Base-by-base conservation (phyloP, 2,113 vertebrate genomes). In the Climacteris rufus region DNA sequence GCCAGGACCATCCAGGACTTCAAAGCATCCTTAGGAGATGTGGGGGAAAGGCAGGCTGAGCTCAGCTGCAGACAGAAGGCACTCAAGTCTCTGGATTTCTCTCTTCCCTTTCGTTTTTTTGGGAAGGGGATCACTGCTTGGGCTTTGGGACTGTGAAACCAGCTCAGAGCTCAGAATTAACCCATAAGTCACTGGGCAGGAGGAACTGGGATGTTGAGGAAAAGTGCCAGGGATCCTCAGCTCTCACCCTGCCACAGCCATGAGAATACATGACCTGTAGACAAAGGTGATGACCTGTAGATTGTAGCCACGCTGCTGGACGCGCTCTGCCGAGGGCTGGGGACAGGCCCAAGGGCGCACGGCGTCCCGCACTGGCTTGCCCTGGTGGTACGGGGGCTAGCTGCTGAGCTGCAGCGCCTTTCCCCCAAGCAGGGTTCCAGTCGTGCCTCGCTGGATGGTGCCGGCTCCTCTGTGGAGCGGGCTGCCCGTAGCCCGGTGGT, bases 231-330 rank as follows among this genome's bases (percentile, higher is more conserved):
- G 10, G 22, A 57, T 25, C 54, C 40, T 75, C 31, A 82, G 22
- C 16, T 60, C 59, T 53, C 1, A 1, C 10, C 40, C n/a, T 77
- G n/a, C 37, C 15, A 10, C 6, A 53, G 40, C 30, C 37, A 1
- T 13, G 45, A 60, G 35, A 49, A 47, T 33, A 47, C 1, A 4
- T 0, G 0, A 74, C 50, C 60, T 70, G 33, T 13, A 54, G 52
- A 35, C 30, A 81, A 59, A 61, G 16, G 21, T 47, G 68, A 39
- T n/a, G n/a, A n/a, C n/a, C n/a, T n/a, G n/a, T n/a, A n/a, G n/a
- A n/a, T n/a, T n/a, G n/a, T n/a, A n/a, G n/a, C n/a, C n/a, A n/a
- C n/a, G n/a, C n/a, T n/a, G n/a, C n/a, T n/a, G n/a, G n/a, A n/a
- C n/a, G n/a, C n/a, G n/a, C n/a, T n/a, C n/a, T n/a, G n/a, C n/a